These are phyloP conservation scores for Megaceryle maxima DNA, from an alignment of 2,113 vertebrate genomes.

Conservation along the genomic window DNA sequence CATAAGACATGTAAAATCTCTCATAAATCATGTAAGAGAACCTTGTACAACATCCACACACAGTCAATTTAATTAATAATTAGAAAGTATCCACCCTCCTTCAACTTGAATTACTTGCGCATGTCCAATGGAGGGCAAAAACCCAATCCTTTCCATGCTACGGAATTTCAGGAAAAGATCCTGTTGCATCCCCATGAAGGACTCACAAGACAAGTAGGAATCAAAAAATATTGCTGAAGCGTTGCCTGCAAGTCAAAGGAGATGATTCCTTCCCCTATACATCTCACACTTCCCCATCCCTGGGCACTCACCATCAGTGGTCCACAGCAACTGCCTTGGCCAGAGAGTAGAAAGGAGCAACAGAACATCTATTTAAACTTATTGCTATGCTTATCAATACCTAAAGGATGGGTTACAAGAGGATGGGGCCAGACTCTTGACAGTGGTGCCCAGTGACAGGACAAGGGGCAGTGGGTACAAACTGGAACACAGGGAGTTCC, in stretches of 20 bases:
- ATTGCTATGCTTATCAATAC: too few species aligned
- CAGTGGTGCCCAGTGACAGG: too few species aligned
- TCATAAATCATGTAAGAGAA: background rate
- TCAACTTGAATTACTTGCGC: background rate
- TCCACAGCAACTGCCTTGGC: background rate
- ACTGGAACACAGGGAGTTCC: too few species aligned
- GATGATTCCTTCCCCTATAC: background rate
- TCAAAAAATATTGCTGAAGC: background rate
- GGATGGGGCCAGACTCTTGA: too few species aligned
- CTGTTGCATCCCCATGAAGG: background rate
- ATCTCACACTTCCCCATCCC: background rate
- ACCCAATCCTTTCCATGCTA: background rate
- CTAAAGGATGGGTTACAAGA: background rate
- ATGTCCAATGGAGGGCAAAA: background rate
- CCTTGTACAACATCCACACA: background rate
- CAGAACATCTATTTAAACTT: background rate
- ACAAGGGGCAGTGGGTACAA: too few species aligned
- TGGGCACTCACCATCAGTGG: fast-evolving
- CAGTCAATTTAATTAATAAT: background rate
- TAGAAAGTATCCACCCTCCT: background rate
- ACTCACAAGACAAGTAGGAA: background rate
- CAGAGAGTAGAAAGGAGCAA: background rate
- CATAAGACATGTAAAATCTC: background rate
- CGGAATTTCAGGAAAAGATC: background rate
- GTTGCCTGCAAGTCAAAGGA: background rate